Conservation (phyloP, 37 sponge, comb jelly and placozoan species). For the Geodia barretti region DNA sequence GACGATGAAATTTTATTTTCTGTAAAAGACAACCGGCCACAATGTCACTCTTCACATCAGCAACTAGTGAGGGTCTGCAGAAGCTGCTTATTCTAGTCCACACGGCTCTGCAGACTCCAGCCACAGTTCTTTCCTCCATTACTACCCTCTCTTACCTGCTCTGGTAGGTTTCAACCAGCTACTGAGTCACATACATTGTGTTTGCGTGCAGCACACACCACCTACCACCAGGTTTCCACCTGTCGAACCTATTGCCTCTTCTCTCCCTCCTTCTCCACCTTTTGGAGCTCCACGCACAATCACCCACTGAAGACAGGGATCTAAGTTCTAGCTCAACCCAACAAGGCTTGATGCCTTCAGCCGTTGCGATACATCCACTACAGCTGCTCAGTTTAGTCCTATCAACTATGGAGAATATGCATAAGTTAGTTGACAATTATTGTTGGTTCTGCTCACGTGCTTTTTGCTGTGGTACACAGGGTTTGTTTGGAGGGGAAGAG, state of each 20-base stretch:
- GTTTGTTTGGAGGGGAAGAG: slow-evolving; percentile 7
- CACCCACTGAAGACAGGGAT: background rate
- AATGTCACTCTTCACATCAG: slow-evolving; percentile 39
- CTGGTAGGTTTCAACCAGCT: slow-evolving; percentile 13
- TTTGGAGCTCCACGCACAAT: slow-evolving; percentile 21
- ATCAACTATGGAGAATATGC: background rate
- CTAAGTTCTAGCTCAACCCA: too few species aligned
- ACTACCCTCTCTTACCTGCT: slow-evolving; percentile 4
- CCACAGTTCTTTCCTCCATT: slow-evolving; percentile 14
- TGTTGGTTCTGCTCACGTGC: background rate
- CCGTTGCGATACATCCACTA: background rate
- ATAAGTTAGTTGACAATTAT: background rate
- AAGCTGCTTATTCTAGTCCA: slow-evolving; percentile 18
- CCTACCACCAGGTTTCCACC: slow-evolving; percentile 37
- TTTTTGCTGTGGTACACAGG: background rate
- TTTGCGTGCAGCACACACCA: slow-evolving; percentile 34
- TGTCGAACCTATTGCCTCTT: slow-evolving; percentile 36
- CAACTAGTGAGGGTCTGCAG: slow-evolving; percentile 1
- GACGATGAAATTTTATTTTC: background rate
- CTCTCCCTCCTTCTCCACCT: slow-evolving; percentile 36
- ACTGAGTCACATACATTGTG: background rate
- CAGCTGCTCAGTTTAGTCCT: background rate
- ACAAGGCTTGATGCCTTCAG: background rate
- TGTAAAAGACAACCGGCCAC: slow-evolving; percentile 22
- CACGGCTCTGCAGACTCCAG: slow-evolving; percentile 8